Percentiles rank a stretch among this genome's conserved stretches.
These are phyloP conservation scores for Trichopria drosophilae DNA, from an alignment of 2,888 invertebrate species.

Conservation along the genomic window DNA sequence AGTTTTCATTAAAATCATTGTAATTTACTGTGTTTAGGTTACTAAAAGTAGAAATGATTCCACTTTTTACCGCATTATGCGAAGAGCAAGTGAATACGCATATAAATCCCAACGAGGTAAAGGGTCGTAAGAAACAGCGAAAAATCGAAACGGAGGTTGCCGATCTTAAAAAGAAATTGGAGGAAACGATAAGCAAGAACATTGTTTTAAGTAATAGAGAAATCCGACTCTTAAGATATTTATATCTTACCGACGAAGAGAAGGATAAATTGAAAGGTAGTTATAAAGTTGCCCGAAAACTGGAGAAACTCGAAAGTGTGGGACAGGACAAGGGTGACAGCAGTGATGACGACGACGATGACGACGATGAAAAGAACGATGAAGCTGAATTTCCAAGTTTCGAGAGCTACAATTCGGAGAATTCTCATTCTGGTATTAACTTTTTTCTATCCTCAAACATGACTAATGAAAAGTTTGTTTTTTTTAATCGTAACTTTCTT, in stretches of 20 bases:
- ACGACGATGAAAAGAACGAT: slow-evolving; percentile 67
- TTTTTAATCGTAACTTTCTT: no score
- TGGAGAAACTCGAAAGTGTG: slow-evolving; percentile 84
- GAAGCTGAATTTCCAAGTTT: slow-evolving; percentile 73
- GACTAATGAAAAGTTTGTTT: slow-evolving; percentile 4
- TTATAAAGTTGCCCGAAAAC: slow-evolving; percentile 88
- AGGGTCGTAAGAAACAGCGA: slow-evolving; percentile 82
- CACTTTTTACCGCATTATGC: slow-evolving; percentile 79
- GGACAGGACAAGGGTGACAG: slow-evolving; percentile 73
- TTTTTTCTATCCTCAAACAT: background rate
- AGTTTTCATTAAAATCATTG: slow-evolving; percentile 8
- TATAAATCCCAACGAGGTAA: slow-evolving; percentile 83
- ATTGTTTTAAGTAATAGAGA: slow-evolving; percentile 90
- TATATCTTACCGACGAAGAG: slow-evolving; percentile 89
- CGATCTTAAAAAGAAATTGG: slow-evolving; percentile 81
- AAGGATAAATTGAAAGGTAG: slow-evolving; percentile 85
- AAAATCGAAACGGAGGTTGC: slow-evolving; percentile 89
- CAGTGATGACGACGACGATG: slow-evolving; percentile 75
- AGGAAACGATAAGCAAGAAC: slow-evolving; percentile 76
- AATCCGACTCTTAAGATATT: slow-evolving; percentile 83
- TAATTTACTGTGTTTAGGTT: slow-evolving; percentile 63
- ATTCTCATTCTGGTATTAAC: slow-evolving; percentile 61
- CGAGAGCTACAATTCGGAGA: slow-evolving; percentile 79
- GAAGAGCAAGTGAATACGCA: slow-evolving; percentile 81
- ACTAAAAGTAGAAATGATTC: slow-evolving; percentile 72